Evolutionary conservation across 2,888 invertebrate species (phyloP), one percentile per base, ranked within the genome.

Genomic region (Malacosoma neustria): DNA sequence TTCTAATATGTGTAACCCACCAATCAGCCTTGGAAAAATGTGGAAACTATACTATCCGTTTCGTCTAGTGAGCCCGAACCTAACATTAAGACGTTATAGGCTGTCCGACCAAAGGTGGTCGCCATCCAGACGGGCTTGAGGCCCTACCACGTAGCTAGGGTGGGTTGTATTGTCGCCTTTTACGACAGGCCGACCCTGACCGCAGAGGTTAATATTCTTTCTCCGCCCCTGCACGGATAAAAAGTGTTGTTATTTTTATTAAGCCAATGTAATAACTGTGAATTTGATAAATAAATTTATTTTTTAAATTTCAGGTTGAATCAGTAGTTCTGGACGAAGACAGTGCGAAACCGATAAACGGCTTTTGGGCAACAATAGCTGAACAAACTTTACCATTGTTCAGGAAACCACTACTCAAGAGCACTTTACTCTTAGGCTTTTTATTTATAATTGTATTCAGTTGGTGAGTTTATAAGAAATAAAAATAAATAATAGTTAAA

Each of bases 381-480:
- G 45, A 60, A 0, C 90, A 91, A 60, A 84, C 88, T 0, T 54
- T 73, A 33, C 82, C 77, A 0, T 61, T 91, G 37, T 76, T 89
- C 33, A 80, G 73, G 34, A 68, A 81, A 1, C 89, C 90, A 0
- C 57, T 89, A 1, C 44, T 89, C n/a, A 72, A 61, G 35, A 73
- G 75, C 12, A 89, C 89, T 0, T 15, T 85, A 1, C 61, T 90
- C 1, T 63, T 88, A 7, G 81, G 87, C 34, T 41, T 71, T 1
- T 72, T 90, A 37, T 43, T 49, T 14, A 39, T 40, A 4, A 15
- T 49, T n/a, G 49, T 51, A 0, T 51, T 48, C n/a, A 46, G 45
- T 29, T 46, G 51, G 51, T 51, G 31, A 58, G 48, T 12, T 39
- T 4, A 4, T n/a, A 5, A 14, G 4, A n/a, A n/a, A n/a, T n/a